Evolutionary conservation across 2,797 vertebrate species (phyloP).

Genomic region (Loriculus beryllinus): DNA sequence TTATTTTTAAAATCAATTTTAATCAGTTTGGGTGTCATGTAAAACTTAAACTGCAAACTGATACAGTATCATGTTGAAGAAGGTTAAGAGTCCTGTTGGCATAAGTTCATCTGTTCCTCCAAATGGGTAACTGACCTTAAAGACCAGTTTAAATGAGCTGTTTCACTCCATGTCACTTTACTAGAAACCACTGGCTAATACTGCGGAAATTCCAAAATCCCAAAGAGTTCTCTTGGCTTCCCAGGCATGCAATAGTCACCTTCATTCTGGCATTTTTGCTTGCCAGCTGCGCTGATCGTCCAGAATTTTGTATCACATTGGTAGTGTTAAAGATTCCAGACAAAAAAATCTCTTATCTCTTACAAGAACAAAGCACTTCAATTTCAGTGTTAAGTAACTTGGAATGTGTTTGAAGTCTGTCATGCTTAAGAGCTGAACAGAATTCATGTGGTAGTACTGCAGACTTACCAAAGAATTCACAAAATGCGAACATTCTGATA

Average conservation of each 20-base stretch:
- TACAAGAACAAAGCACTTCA: conserved; percentile 8
- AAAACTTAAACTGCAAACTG: neutral
- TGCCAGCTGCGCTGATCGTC: neutral
- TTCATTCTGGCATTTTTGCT: conserved; percentile 14
- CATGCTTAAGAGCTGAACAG: conserved; percentile 7
- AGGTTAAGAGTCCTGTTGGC: neutral
- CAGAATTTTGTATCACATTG: neutral
- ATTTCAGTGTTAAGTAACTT: neutral
- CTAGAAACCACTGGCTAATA: neutral
- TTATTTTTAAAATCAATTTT: neutral
- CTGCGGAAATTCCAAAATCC: neutral
- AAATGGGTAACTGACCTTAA: neutral
- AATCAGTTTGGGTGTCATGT: neutral
- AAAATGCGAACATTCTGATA: neutral
- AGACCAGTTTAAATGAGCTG: neutral
- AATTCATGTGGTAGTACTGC: neutral
- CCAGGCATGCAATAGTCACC: neutral
- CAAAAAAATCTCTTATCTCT: neutral
- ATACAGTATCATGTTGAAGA: neutral
- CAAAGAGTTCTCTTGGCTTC: conserved; percentile 22
- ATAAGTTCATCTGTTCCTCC: neutral
- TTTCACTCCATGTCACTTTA: neutral
- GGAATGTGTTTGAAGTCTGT: conserved; percentile 44
- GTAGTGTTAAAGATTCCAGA: neutral
- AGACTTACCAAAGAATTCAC: neutral